Conservation (phyloP, 2,797 vertebrate species). For the Crax fasciolata region DNA sequence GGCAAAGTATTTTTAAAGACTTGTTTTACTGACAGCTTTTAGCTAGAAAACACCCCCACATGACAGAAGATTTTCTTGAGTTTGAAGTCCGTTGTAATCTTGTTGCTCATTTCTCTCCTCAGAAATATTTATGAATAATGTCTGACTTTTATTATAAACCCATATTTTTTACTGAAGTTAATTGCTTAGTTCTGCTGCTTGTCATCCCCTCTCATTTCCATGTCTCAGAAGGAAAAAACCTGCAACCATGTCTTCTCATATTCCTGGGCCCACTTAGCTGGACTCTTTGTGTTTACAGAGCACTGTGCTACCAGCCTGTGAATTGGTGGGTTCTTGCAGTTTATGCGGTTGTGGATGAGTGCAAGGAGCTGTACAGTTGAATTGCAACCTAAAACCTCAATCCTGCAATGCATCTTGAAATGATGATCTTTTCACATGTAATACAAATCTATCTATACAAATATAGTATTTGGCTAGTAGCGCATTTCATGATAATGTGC, state of each 20-base stretch:
- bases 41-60: background rate
- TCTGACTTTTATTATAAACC: background rate
- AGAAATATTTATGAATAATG: background rate
- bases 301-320: background rate
- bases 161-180: rapidly evolving
- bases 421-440: background rate
- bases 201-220: background rate
- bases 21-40: background rate
- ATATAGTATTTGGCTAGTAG: background rate
- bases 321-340: background rate
- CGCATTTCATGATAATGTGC: background rate
- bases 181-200: background rate
- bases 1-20: background rate
- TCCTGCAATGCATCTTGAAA: background rate
- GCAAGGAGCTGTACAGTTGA: background rate
- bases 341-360: background rate
- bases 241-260: background rate
- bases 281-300: background rate
- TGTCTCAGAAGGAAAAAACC: background rate
- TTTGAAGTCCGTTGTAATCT: background rate
- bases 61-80: background rate
- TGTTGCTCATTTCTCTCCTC: background rate
- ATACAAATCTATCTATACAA: background rate
- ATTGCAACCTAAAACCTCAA: background rate
- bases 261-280: background rate